Evolutionary conservation across 1,140 invertebrate species (phyloP).

Genomic region (Trialeurodes vaporariorum): DNA sequence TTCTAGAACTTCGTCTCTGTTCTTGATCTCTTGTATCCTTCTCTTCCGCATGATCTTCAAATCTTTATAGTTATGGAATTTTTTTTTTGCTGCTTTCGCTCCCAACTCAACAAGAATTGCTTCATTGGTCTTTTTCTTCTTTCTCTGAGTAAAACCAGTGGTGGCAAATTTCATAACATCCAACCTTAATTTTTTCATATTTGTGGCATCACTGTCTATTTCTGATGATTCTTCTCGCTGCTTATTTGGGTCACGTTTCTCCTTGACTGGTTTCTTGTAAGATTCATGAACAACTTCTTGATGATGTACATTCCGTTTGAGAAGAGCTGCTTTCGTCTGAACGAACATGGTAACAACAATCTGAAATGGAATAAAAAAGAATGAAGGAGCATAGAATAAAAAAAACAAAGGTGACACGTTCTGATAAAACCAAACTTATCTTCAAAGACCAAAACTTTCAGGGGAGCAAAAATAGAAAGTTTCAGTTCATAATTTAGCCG

Average conservation of each 20-base stretch:
- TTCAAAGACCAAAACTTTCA: no score
- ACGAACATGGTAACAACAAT: neutral
- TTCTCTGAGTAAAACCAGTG: neutral
- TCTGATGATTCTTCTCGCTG: neutral
- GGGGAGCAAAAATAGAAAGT: no score
- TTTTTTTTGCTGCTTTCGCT: neutral
- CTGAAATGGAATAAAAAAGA: neutral
- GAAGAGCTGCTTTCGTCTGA: neutral
- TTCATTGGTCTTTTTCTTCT: neutral
- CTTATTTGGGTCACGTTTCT: neutral
- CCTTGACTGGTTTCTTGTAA: neutral
- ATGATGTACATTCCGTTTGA: neutral
- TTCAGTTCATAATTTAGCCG: no score
- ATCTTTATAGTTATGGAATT: neutral
- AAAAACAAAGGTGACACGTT: no score
- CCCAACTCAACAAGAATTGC: neutral
- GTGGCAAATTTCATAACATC: neutral
- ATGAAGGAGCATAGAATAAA: no score
- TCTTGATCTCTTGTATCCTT: neutral
- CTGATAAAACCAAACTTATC: no score
- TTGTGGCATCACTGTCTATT: neutral
- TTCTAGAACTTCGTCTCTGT: neutral
- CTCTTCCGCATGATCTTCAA: neutral
- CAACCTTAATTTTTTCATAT: neutral
- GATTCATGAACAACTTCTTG: neutral